Base-by-base conservation (phyloP, 2,888 invertebrate species). In the Drosophila kuntzei region DNA sequence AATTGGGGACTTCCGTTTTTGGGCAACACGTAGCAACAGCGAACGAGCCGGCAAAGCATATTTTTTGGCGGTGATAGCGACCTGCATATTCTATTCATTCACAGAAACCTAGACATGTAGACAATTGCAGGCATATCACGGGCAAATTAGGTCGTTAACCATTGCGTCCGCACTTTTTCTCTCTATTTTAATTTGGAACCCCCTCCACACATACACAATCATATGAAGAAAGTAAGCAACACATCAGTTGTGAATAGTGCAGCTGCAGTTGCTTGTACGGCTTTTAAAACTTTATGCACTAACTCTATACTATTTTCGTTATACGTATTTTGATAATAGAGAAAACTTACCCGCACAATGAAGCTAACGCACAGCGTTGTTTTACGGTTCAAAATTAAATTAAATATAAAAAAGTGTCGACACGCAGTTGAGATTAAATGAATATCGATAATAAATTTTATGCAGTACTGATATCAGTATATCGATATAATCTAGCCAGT, bases 401-500 rank as follows among this genome's bases (percentile, higher is more conserved):
- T 54, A 60, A 77, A 67, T 63, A 72, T 60, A 63, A 54, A 61
- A 70, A 64, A 59, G 51, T 67, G 74, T 76, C 77, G 72, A 76
- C 67, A 71, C 39, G 29, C 43, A 55, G 47, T 41, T 59, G 22
- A 5, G 59, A 75, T 53, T 66, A 32, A 62, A 55, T 57, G 54
- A 46, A 36, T 46, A 60, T 58, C 73, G 73, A 73, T 73, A 60
- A 29, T 2, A n/a, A 9, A 22, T 27, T 57, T 18, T 6, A 50
- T 41, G 39, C 27, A 29, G 6, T 12, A 16, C 36, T 60, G 39
- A 5, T 16, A 12, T 7, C n/a, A n/a, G 0, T 5, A 8, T 53
- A 76, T 77, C 74, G 74, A 74, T 62, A 46, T n/a, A n/a, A n/a
- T 27, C 27, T 27, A 9, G 8, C 36, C 51, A 74, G 71, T 76